Percentiles rank a stretch among this genome's conserved stretches.
phyloP scores from a whole-genome alignment of 2,113 vertebrate genomes.

The Hyaena hyaena region DNA sequence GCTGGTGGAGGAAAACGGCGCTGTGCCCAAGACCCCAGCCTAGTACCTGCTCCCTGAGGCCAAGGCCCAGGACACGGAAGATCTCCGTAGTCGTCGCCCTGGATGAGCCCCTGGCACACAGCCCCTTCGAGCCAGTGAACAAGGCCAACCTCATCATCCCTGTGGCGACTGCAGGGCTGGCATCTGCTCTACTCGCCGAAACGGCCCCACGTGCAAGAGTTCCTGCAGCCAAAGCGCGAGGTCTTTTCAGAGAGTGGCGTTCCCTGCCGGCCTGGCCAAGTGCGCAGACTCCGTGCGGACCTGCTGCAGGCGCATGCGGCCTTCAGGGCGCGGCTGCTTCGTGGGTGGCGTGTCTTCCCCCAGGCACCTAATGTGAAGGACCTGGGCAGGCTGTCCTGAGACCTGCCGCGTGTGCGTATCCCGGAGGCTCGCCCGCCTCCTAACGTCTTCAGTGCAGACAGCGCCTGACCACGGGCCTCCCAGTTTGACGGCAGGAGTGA shows the following conservation, averaged over 20 bases:
- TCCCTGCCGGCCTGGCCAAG: slow-evolving; percentile 98
- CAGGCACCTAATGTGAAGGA: slow-evolving; percentile 97
- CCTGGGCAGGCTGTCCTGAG: slow-evolving; percentile 94
- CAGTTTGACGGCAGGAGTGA: slow-evolving; percentile 98
- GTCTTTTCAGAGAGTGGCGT: slow-evolving; percentile 95
- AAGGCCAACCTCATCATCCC: slow-evolving; percentile 96
- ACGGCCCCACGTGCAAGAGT: slow-evolving; percentile 96
- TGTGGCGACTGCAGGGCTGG: slow-evolving; percentile 93
- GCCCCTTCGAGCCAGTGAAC: slow-evolving; percentile 91
- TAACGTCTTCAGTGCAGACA: slow-evolving; percentile 97
- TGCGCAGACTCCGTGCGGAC: slow-evolving; percentile 97
- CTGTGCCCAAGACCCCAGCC: slow-evolving; percentile 60
- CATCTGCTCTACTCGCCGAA: slow-evolving; percentile 93
- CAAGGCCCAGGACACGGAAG: slow-evolving; percentile 82
- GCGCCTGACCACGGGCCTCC: slow-evolving; percentile 95
- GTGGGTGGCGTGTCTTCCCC: slow-evolving; percentile 96
- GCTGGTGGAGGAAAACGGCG: neutral
- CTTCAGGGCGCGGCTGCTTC: slow-evolving; percentile 94
- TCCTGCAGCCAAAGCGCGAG: slow-evolving; percentile 96
- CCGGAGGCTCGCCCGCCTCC: slow-evolving; percentile 97
- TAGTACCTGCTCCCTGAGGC: slow-evolving; percentile 83
- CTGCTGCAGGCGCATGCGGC: slow-evolving; percentile 81
- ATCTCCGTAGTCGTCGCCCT: slow-evolving; percentile 85
- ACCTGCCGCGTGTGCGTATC: slow-evolving; percentile 95
- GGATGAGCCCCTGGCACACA: slow-evolving; percentile 85